Evolutionary conservation across 2,888 invertebrate genomes (phyloP).

Genomic region (Heliconius ethilla): DNA sequence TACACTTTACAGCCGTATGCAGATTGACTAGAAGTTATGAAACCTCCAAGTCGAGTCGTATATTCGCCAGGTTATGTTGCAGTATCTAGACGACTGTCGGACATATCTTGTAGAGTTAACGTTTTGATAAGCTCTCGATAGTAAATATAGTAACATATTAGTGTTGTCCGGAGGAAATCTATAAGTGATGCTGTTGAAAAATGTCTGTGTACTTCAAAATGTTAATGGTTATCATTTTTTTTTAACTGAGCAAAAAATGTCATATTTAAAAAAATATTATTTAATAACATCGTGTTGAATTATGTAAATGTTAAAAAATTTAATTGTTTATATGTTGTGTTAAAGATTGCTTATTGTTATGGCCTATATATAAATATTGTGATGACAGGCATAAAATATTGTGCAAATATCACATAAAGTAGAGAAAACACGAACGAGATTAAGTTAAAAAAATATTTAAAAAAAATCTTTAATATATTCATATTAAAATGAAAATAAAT

Average conservation of each 20-base stretch:
- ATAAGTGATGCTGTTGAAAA: neutral
- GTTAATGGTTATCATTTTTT: neutral
- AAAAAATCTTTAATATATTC: no score
- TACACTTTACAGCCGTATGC: conserved; percentile 69
- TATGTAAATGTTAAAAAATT: no score
- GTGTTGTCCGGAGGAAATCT: neutral
- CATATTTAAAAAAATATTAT: neutral
- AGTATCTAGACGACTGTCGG: conserved; percentile 23
- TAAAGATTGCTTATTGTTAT: no score
- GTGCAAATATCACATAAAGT: no score
- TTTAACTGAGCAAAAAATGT: neutral
- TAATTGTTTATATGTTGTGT: no score
- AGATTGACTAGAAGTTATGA: conserved; percentile 48
- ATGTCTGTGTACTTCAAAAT: neutral
- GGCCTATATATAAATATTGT: no score
- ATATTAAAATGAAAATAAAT: no score
- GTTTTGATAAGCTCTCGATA: conserved; percentile 10
- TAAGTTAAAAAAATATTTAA: no score
- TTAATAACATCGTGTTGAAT: no score
- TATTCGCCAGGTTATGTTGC: conserved; percentile 33
- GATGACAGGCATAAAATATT: no score
- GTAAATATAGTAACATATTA: neutral
- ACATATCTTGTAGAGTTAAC: conserved; percentile 7
- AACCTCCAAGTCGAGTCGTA: conserved; percentile 27
- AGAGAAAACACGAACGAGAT: no score